Conservation (phyloP, 2,888 invertebrate species). For the Limnephilus rhombicus region DNA sequence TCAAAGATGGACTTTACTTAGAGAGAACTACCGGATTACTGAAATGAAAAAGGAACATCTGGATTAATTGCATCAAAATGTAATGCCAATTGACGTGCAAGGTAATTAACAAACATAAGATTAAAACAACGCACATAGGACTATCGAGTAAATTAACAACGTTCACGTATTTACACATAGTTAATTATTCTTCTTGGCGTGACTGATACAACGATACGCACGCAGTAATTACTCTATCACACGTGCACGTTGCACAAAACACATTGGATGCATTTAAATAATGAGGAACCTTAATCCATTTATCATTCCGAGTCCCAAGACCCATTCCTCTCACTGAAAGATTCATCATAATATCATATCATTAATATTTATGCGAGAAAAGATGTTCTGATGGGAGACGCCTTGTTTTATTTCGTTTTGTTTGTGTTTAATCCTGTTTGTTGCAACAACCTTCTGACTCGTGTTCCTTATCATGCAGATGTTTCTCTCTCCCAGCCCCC, state of each 20-base stretch:
- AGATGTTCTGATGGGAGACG: background rate
- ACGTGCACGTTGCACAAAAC: background rate
- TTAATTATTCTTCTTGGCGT: background rate
- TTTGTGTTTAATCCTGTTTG: background rate
- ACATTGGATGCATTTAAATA: background rate
- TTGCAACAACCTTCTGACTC: constrained; percentile 5
- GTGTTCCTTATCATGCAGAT: constrained; percentile 7
- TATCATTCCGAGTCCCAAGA: background rate
- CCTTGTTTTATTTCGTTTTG: background rate
- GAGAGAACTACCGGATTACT: too few species aligned
- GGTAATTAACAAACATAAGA: too few species aligned
- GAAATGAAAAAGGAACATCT: too few species aligned
- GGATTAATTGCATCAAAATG: too few species aligned
- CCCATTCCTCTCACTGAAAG: background rate
- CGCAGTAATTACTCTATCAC: background rate
- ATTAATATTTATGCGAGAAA: background rate
- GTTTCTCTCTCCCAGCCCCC: constrained; percentile 6
- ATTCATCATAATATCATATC: background rate
- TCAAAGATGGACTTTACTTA: background rate
- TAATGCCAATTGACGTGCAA: too few species aligned
- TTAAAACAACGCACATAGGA: too few species aligned
- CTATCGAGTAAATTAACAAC: too few species aligned
- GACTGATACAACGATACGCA: background rate
- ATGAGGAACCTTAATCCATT: background rate
- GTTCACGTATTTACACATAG: background rate